Evolutionary conservation across 2,113 vertebrate species (phyloP).

Genomic region (Arizona elegans): DNA sequence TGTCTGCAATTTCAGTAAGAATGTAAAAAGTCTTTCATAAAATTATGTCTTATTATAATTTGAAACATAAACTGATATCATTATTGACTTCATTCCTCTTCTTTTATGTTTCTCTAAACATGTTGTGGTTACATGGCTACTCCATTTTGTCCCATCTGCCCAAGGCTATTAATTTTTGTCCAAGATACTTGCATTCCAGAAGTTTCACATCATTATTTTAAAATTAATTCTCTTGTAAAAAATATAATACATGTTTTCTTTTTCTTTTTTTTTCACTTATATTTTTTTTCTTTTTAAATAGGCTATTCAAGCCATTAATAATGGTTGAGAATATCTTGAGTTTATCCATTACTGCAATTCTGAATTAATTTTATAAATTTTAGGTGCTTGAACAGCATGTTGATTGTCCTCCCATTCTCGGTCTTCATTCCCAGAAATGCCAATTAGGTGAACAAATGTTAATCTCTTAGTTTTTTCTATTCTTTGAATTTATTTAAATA

Average conservation of each 20-base stretch:
- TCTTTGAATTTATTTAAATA: not conserved
- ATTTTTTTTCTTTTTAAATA: not conserved
- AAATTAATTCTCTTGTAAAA: not conserved
- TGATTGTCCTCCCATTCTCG: not conserved
- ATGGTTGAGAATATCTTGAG: not conserved
- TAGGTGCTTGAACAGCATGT: not conserved
- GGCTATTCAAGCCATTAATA: not conserved
- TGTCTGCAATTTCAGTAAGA: not conserved
- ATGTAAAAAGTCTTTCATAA: not conserved
- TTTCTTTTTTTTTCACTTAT: not conserved
- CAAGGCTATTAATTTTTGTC: not conserved
- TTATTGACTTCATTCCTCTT: too few species aligned
- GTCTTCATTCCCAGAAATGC: not conserved
- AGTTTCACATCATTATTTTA: not conserved
- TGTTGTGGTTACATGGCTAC: not conserved
- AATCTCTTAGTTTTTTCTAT: not conserved
- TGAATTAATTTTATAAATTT: not conserved
- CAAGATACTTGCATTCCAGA: not conserved
- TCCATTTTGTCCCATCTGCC: not conserved
- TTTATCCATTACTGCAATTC: not conserved
- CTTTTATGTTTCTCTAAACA: not conserved
- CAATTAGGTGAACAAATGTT: not conserved
- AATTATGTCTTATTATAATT: not conserved
- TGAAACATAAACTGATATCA: not conserved
- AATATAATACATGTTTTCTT: not conserved